Evolutionary conservation across 2,888 invertebrate species (phyloP).

Genomic region (Caenorhabditis zanzibari): DNA sequence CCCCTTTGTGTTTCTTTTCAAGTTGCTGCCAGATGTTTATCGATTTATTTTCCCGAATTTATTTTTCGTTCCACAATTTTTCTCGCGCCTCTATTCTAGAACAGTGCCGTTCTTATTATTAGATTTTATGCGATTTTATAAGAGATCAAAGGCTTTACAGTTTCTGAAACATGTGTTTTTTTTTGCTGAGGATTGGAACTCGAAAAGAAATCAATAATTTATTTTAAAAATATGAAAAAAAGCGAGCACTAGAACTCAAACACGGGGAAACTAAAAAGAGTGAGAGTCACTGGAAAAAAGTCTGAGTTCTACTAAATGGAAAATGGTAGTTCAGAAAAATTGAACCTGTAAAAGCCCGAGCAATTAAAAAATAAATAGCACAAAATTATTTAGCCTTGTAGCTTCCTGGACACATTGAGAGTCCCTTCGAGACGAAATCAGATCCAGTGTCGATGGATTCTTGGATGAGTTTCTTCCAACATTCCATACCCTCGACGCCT

Average conservation of each 20-base stretch:
- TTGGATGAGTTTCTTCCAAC: constrained; percentile 72
- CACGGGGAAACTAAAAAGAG: constrained; percentile 19
- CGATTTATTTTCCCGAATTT: no score
- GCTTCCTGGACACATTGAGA: constrained; percentile 54
- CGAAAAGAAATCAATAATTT: background rate
- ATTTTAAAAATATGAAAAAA: background rate
- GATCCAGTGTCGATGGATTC: constrained; percentile 69
- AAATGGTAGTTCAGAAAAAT: constrained; percentile 8
- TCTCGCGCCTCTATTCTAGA: no score
- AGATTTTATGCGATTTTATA: no score
- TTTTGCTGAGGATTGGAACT: no score
- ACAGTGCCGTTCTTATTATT: no score
- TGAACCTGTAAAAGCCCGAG: constrained; percentile 53
- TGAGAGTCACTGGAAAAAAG: constrained; percentile 39
- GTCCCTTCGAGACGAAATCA: constrained; percentile 63
- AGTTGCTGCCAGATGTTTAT: no score
- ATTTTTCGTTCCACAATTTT: no score
- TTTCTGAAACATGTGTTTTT: no score
- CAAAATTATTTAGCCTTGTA: constrained; percentile 14
- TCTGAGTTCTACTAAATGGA: constrained; percentile 18
- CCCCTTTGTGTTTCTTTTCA: no score
- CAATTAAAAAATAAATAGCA: background rate
- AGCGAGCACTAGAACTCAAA: constrained; percentile 33
- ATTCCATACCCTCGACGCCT: constrained; percentile 68
- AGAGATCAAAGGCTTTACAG: no score